A percentile compares a stretch with the other conserved stretches of the same genome.
These are phyloP conservation scores for Ormia ochracea DNA, from an alignment of 2,888 invertebrate species.

Conservation along the genomic window DNA sequence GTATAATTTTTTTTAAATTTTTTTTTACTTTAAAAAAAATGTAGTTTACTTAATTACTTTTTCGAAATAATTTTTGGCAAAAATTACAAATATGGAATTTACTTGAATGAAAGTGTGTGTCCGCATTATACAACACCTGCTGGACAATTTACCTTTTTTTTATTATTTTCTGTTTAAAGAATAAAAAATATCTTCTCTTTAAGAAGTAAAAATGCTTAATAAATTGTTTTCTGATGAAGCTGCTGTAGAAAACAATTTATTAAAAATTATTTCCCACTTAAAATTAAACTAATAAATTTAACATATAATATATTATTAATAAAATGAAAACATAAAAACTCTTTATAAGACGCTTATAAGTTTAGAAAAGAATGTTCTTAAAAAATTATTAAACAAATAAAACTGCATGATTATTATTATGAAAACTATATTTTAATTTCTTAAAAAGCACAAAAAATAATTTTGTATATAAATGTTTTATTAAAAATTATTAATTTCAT, in stretches of 20 bases:
- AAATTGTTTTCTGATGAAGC: slow-evolving; percentile 24
- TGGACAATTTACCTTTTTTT: neutral
- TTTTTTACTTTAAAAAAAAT: too few species aligned
- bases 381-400: slow-evolving; percentile 4
- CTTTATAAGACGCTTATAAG: slow-evolving; percentile 55
- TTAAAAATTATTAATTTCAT: neutral
- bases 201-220: slow-evolving; percentile 11
- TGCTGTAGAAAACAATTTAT: slow-evolving; percentile 33
- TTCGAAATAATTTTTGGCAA: too few species aligned
- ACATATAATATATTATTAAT: too few species aligned
- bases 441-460: neutral
- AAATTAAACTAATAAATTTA: slow-evolving; percentile 31
- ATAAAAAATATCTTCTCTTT: slow-evolving; percentile 28
- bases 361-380: slow-evolving; percentile 30
- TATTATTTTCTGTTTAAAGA: neutral
- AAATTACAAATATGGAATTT: too few species aligned
- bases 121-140: too few species aligned
- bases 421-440: slow-evolving; percentile 22
- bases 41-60: too few species aligned
- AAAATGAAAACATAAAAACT: slow-evolving; percentile 10
- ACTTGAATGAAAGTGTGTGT: too few species aligned
- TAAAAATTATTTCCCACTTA: neutral
- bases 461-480: slow-evolving; percentile 42
- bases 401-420: slow-evolving; percentile 29
- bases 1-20: too few species aligned